Evolutionary conservation across 2,888 invertebrate genomes (phyloP).

Genomic region (Drepana falcataria): DNA sequence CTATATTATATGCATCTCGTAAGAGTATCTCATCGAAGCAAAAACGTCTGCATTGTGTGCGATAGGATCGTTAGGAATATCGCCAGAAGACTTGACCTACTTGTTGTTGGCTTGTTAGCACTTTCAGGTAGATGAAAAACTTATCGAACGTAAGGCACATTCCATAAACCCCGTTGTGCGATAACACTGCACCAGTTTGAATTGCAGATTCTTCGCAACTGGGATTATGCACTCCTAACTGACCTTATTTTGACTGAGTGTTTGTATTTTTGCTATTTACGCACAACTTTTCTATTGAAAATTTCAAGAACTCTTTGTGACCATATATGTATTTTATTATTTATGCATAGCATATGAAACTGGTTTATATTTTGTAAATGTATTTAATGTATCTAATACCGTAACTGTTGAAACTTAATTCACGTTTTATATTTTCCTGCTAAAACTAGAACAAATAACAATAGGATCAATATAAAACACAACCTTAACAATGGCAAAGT

Average conservation of each 20-base stretch:
- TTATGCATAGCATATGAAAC: too few species aligned
- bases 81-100: constrained; percentile 27
- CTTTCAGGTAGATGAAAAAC: constrained; percentile 25
- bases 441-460: background rate
- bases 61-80: constrained; percentile 30
- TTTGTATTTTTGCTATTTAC: background rate
- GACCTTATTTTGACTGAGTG: background rate
- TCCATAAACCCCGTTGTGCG: constrained; percentile 1
- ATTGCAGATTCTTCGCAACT: background rate
- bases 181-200: background rate
- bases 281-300: too few species aligned
- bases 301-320: too few species aligned
- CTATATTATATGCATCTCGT: background rate
- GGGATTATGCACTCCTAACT: background rate
- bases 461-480: background rate
- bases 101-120: constrained; percentile 27
- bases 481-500: constrained; percentile 10
- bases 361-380: too few species aligned
- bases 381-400: too few species aligned
- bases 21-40: background rate
- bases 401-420: too few species aligned
- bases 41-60: constrained; percentile 16
- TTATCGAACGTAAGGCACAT: constrained; percentile 2
- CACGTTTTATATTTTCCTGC: too few species aligned
- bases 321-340: too few species aligned